Evolutionary conservation across 2,888 invertebrate species (phyloP).

Genomic region (Rhaphigaster nebulosa): DNA sequence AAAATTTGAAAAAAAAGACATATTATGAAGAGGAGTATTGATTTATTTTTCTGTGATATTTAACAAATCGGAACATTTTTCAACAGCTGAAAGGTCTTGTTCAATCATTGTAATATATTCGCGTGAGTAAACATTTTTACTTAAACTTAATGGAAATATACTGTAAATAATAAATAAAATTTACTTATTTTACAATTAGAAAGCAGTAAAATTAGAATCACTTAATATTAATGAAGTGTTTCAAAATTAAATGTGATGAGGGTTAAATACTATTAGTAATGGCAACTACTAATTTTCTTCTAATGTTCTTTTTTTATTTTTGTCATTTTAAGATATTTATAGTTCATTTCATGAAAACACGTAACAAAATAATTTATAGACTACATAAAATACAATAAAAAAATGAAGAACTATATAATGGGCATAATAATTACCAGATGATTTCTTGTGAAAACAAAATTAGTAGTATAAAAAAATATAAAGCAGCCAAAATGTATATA

Average conservation of each 20-base stretch:
- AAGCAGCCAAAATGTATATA: background rate
- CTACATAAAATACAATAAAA: slow-evolving; percentile 33
- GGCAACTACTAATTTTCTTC: background rate
- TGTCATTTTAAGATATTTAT: slow-evolving; percentile 27
- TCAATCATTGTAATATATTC: background rate
- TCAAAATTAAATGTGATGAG: background rate
- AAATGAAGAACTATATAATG: slow-evolving; percentile 45
- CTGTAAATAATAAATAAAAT: background rate
- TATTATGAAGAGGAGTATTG: too few species aligned
- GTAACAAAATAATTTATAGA: slow-evolving; percentile 52
- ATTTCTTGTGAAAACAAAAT: background rate
- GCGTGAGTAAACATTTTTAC: too few species aligned
- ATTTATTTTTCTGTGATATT: too few species aligned
- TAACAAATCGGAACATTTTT: background rate
- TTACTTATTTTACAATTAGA: background rate
- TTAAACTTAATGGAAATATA: too few species aligned
- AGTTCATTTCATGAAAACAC: background rate
- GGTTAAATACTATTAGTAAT: background rate
- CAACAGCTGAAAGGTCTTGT: background rate
- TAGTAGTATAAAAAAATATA: background rate
- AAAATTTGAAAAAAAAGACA: too few species aligned
- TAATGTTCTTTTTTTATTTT: slow-evolving; percentile 3
- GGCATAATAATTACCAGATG: slow-evolving; percentile 47
- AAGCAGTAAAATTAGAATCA: background rate
- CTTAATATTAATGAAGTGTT: background rate